Evolutionary conservation across 2,888 invertebrate species (phyloP).

Genomic region (Prosapia bicincta): DNA sequence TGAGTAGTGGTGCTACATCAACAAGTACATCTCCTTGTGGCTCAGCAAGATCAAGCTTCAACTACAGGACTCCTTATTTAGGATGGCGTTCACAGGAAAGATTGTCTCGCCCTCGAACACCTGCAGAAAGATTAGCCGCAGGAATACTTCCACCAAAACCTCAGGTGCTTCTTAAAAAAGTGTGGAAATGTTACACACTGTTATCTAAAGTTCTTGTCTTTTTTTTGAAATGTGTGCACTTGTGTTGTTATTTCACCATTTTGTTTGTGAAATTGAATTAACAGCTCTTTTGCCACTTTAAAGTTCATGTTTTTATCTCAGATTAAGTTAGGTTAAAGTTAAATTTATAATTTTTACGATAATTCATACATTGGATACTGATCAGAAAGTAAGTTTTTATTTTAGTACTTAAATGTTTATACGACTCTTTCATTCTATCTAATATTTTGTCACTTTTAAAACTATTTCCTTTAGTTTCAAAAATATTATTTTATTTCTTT

Average conservation of each 20-base stretch:
- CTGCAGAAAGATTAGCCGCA: slow-evolving; percentile 70
- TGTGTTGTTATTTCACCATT: background rate
- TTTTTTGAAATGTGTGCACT: background rate
- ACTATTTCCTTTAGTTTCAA: too few relatives aligned
- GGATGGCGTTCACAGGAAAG: slow-evolving; percentile 89
- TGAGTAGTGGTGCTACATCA: slow-evolving; percentile 51
- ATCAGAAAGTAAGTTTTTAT: too few relatives aligned
- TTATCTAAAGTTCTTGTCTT: background rate
- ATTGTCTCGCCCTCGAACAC: slow-evolving; percentile 73
- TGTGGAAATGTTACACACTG: background rate
- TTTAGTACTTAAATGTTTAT: too few relatives aligned
- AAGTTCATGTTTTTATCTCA: too few relatives aligned
- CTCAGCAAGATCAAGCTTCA: slow-evolving; percentile 69
- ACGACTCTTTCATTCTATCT: too few relatives aligned
- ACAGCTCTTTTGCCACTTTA: too few relatives aligned
- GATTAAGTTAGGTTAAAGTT: too few relatives aligned
- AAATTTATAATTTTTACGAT: too few relatives aligned
- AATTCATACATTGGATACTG: too few relatives aligned
- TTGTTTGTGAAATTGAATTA: too few relatives aligned
- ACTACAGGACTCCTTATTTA: slow-evolving; percentile 82
- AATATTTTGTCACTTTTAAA: too few relatives aligned
- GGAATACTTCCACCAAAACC: slow-evolving; percentile 49
- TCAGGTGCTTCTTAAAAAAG: slow-evolving; percentile 35
- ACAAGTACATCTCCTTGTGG: slow-evolving; percentile 60
- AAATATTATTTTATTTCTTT: too few relatives aligned